phyloP scores from a whole-genome alignment of 2,797 vertebrate species.

The Sebastes glaucus region DNA sequence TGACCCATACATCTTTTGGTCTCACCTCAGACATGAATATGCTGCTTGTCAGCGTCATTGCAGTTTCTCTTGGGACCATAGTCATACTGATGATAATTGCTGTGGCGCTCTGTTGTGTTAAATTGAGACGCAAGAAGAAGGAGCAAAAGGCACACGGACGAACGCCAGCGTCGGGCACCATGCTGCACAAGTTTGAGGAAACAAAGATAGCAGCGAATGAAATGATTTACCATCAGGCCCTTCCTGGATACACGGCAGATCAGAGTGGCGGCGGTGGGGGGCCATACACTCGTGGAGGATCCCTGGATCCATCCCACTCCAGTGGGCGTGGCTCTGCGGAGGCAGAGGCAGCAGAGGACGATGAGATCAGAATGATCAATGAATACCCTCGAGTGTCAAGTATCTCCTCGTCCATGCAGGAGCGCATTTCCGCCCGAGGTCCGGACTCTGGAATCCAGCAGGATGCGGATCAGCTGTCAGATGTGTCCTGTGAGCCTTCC shows the following conservation, averaged over 20 bases:
- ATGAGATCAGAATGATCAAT: slow-evolving; percentile 99
- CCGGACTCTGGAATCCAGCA: slow-evolving; percentile 98
- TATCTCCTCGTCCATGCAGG: slow-evolving; percentile 94
- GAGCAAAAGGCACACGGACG: slow-evolving; percentile 75
- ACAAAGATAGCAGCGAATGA: slow-evolving; percentile 82
- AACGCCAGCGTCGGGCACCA: slow-evolving; percentile 78
- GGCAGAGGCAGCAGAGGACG: slow-evolving; percentile 91
- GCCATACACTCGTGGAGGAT: slow-evolving; percentile 91
- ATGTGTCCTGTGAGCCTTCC: slow-evolving; percentile 94
- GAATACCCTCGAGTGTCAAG: slow-evolving; percentile 96
- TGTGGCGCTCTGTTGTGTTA: slow-evolving; percentile 90
- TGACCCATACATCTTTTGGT: slow-evolving; percentile 93
- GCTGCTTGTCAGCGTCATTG: slow-evolving; percentile 92
- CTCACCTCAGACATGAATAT: slow-evolving; percentile 90
- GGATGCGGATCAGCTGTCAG: slow-evolving; percentile 95
- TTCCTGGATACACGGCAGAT: slow-evolving; percentile 88
- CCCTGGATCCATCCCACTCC: slow-evolving; percentile 96
- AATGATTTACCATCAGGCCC: slow-evolving; percentile 94
- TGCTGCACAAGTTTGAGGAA: slow-evolving; percentile 91
- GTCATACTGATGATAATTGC: slow-evolving; percentile 91
- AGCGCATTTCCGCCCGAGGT: slow-evolving; percentile 92
- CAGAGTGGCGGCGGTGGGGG: slow-evolving; percentile 75
- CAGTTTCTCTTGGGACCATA: slow-evolving; percentile 91
- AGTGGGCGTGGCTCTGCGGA: slow-evolving; percentile 95
- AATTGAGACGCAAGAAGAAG: slow-evolving; percentile 83